Percentiles rank a stretch among this genome's conserved stretches.
Conservation (phyloP, 1,140 invertebrate genomes). For the Pogonomyrmex barbatus region DNA sequence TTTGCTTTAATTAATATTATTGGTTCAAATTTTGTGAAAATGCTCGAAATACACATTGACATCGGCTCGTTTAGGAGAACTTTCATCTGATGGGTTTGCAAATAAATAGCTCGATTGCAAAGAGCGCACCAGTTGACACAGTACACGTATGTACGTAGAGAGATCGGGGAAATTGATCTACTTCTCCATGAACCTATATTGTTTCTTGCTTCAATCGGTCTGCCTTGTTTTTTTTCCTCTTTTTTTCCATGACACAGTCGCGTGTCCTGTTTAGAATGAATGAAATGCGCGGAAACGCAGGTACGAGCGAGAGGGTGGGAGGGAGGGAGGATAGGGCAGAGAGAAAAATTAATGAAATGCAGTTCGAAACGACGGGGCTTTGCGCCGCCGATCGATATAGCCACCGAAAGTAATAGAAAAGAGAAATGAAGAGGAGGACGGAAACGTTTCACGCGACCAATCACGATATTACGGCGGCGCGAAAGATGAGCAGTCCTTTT, state of each 20-base stretch:
- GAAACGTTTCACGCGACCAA: conserved; percentile 52
- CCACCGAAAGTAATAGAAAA: conserved; percentile 32
- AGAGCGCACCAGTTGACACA: conserved; percentile 15
- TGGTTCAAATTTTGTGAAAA: neutral
- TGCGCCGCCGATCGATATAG: conserved; percentile 24
- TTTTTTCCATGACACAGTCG: conserved; percentile 32
- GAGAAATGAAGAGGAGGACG: neutral
- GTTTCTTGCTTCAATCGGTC: conserved; percentile 16
- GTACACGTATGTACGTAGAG: neutral
- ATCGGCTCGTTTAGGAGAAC: conserved; percentile 5
- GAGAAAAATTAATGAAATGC: conserved; percentile 57
- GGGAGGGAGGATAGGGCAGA: too few relatives aligned
- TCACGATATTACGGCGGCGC: conserved; percentile 50
- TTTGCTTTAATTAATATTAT: neutral
- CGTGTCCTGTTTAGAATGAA: conserved; percentile 44
- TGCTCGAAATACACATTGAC: neutral
- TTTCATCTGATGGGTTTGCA: conserved; percentile 21
- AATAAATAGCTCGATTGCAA: conserved; percentile 42
- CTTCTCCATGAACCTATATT: conserved; percentile 21
- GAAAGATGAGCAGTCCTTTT: conserved; percentile 46
- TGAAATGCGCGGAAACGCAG: conserved; percentile 46
- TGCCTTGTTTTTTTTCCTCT: neutral
- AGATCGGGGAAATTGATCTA: conserved; percentile 37
- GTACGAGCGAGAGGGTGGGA: neutral
- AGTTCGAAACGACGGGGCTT: conserved; percentile 16